Evolutionary conservation across 2,113 vertebrate genomes (phyloP), one percentile per base, ranked within the genome.

Genomic region (Potamarius usumacintae): DNA sequence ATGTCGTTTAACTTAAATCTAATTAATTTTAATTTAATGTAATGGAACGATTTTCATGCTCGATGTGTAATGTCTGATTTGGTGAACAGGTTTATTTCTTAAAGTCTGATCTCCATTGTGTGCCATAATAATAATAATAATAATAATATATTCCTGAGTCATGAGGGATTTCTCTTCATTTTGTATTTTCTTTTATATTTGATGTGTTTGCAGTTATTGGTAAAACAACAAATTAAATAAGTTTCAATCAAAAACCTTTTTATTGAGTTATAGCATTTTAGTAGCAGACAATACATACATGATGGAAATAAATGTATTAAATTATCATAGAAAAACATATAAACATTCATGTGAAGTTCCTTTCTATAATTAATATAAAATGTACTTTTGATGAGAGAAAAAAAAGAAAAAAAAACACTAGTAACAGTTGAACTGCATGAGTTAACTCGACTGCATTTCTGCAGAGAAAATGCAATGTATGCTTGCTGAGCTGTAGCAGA

Each of bases 31-130:
- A 42, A 42, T 42, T 42, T 42, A 27, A 27, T 79, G 11, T 27
- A 15, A 17, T 17, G 6, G 77, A 25, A 48, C 4, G 1, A 34
- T 76, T 9, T 62, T 60, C 20, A 7, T 85, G 53, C 20, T 76
- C 71, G 84, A 58, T 85, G 5, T 1, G 2, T 85, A 25, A 85
- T 85, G 84, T 62, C 84, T 85, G 84, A 84, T 1, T 5, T 22
- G 2, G 12, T 82, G 58, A 57, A 57, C n/a, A 2, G 50, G 10
- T n/a, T 77, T n/a, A 14, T 77, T 5, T 0, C 22, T 30, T 30
- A 2, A 22, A 18, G 18, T 34, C 18, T 34, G 1, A 77, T 15
- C 12, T 25, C 20, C 15, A 20, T 20, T 74, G 42, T 48, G 7
- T 48, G 6, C 12, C 14, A 72, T 22, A 55, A 55, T 55, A 65